Percentiles rank a stretch among this genome's conserved stretches.
Conservation (phyloP, 2,797 vertebrate genomes). For the Takifugu ocellatus region DNA sequence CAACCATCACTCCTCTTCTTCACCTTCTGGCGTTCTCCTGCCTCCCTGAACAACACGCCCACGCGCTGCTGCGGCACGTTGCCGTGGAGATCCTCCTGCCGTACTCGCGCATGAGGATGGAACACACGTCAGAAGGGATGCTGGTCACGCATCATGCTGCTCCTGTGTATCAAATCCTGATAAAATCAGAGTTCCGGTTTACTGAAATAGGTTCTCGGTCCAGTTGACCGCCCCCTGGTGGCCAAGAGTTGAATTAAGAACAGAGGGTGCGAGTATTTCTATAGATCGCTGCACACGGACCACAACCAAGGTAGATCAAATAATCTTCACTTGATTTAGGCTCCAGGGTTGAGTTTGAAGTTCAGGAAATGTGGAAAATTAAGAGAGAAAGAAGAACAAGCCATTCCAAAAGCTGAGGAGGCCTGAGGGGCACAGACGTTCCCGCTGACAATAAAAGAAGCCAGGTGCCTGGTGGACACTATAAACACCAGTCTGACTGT, state of each 20-base stretch:
- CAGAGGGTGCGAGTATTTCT: background rate
- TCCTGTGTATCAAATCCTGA: too few species aligned
- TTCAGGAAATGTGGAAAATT: background rate
- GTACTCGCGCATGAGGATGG: too few species aligned
- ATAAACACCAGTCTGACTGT: conserved; percentile 75
- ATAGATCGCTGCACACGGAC: background rate
- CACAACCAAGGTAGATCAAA: background rate
- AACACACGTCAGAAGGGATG: too few species aligned
- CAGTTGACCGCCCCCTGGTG: conserved; percentile 1
- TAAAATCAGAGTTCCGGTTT: too few species aligned
- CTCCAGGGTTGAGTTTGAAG: background rate
- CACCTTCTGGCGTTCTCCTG: too few species aligned
- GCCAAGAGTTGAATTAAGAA: background rate
- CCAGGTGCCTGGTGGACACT: conserved; percentile 76
- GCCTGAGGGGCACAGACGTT: conserved; percentile 8
- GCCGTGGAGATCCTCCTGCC: too few species aligned
- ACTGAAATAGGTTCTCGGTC: too few species aligned
- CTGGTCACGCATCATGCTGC: too few species aligned
- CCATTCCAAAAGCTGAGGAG: conserved; percentile 8
- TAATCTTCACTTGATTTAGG: background rate
- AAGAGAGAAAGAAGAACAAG: conserved; percentile 13
- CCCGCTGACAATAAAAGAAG: conserved; percentile 75
- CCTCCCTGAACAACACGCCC: too few species aligned
- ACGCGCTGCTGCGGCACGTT: too few species aligned
- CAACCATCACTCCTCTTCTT: too few species aligned